A percentile compares a stretch with the other conserved stretches of the same genome.
phyloP scores from a whole-genome alignment of 2,797 vertebrate genomes.

The Pipistrellus kuhlii region DNA sequence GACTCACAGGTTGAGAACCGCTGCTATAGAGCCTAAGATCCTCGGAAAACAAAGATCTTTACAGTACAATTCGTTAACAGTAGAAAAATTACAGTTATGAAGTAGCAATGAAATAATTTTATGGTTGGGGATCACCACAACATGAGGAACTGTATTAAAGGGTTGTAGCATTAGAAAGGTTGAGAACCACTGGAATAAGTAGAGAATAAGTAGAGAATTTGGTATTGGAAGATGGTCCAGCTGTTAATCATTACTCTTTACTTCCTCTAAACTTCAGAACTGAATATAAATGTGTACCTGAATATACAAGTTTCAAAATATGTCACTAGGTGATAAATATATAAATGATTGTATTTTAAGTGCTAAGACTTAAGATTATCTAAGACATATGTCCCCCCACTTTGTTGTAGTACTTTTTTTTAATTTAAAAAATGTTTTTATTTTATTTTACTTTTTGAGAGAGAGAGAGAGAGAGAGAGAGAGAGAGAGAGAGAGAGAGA shows the following conservation, averaged over 20 bases:
- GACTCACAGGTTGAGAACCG: no score
- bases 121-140: no score
- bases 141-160: no score
- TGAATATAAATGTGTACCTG: background rate
- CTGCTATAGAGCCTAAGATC: no score
- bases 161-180: no score
- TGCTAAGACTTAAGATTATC: background rate
- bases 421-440: background rate
- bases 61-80: no score
- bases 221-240: background rate
- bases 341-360: background rate
- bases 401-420: constrained; percentile 39
- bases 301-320: constrained; percentile 21
- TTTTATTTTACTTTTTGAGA: no score
- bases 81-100: no score
- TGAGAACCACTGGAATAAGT: background rate
- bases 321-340: background rate
- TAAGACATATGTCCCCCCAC: background rate
- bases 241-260: constrained; percentile 22
- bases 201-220: constrained; percentile 31
- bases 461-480: no score
- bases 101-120: no score
- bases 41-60: no score
- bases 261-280: constrained; percentile 3
- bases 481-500: no score